Conservation (phyloP, 2,113 vertebrate species). For the Dicerorhinus sumatrensis region DNA sequence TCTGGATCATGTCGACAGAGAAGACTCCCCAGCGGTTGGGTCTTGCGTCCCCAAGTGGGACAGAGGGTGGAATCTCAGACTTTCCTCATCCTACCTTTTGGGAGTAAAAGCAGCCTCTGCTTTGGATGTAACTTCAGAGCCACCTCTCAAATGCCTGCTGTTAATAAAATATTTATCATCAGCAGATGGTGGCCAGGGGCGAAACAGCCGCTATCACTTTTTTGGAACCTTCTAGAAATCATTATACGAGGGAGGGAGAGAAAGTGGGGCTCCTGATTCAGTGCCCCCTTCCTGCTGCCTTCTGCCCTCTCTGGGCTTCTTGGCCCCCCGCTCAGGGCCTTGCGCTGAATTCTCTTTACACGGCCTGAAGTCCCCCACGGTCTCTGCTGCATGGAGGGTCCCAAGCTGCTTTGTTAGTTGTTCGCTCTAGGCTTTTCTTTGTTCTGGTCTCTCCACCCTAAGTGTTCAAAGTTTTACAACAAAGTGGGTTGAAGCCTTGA, state of each 20-base stretch:
- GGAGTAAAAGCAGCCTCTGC: background rate
- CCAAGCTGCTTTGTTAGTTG: background rate
- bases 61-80: background rate
- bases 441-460: background rate
- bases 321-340: background rate
- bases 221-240: slow-evolving; percentile 2
- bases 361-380: background rate
- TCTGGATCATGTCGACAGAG: background rate
- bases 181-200: slow-evolving; percentile 67
- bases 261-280: background rate
- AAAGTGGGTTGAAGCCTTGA: no score
- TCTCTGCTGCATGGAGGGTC: background rate
- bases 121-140: background rate
- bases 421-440: slow-evolving; percentile 3
- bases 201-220: background rate
- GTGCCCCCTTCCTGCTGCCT: no score
- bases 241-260: background rate
- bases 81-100: background rate
- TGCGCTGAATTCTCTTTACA: background rate
- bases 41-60: background rate
- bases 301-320: background rate
- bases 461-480: background rate
- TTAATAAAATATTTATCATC: slow-evolving; percentile 75
- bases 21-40: background rate
- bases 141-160: slow-evolving; percentile 32